phyloP scores from a whole-genome alignment of 2,888 invertebrate genomes.

The Drosophila demipolita region DNA sequence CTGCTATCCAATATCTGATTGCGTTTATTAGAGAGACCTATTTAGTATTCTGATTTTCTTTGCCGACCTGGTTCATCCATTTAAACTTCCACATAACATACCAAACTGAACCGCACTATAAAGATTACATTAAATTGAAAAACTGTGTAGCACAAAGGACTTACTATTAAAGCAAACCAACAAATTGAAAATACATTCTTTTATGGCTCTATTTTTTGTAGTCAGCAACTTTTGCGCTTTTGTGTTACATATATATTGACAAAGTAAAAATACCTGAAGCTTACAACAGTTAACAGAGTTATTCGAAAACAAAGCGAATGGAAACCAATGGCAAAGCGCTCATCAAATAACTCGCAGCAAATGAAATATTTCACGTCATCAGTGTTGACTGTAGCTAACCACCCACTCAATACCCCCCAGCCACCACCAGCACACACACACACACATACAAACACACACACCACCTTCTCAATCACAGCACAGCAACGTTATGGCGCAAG shows the following conservation, averaged over 20 bases:
- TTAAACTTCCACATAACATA: background rate
- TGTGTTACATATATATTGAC: slow-evolving; percentile 21
- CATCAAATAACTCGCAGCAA: slow-evolving; percentile 73
- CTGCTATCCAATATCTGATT: background rate
- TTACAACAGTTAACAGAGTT: slow-evolving; percentile 41
- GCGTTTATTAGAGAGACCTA: background rate
- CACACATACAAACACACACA: background rate
- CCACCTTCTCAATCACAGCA: slow-evolving; percentile 22
- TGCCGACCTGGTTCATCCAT: background rate
- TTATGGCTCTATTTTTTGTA: too few species aligned
- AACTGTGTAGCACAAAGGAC: background rate
- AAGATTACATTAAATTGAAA: background rate
- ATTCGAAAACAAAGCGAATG: slow-evolving; percentile 36
- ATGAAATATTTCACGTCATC: slow-evolving; percentile 76
- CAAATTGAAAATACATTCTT: background rate
- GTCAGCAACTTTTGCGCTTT: background rate
- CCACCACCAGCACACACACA: background rate
- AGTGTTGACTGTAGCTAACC: slow-evolving; percentile 1
- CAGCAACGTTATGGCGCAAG: slow-evolving; percentile 43
- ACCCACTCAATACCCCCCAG: background rate
- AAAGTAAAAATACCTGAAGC: slow-evolving; percentile 21
- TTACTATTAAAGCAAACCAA: background rate
- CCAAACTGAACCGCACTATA: background rate
- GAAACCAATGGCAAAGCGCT: slow-evolving; percentile 51
- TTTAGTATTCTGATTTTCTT: background rate